phyloP scores from a whole-genome alignment of 2,888 invertebrate species.

The Drosophila dives region DNA sequence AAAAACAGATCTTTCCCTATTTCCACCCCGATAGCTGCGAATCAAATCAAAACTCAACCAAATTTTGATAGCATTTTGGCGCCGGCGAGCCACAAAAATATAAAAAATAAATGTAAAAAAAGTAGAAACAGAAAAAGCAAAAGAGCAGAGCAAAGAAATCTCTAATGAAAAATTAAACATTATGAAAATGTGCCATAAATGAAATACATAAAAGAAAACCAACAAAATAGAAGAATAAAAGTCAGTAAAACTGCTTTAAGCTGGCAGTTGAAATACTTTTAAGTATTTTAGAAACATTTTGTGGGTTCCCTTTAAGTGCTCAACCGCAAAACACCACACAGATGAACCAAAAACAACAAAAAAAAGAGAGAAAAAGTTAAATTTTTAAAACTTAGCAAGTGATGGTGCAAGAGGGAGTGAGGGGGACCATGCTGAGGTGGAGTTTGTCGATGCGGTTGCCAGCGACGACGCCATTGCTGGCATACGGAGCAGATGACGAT shows the following conservation, averaged over 20 bases:
- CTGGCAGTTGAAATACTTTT: conserved; percentile 27
- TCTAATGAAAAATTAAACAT: conserved; percentile 76
- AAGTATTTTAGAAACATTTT: conserved; percentile 39
- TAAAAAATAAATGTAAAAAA: not conserved
- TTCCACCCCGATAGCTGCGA: conserved; percentile 60
- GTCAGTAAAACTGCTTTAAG: conserved; percentile 45
- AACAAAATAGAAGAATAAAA: conserved; percentile 5
- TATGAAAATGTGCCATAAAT: conserved; percentile 60
- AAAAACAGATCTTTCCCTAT: conserved; percentile 17
- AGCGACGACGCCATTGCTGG: conserved; percentile 57
- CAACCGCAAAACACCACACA: conserved; percentile 78
- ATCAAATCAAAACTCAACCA: conserved; percentile 55
- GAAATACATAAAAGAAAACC: conserved; percentile 32
- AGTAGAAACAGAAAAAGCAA: not conserved
- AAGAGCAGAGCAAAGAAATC: conserved; percentile 48
- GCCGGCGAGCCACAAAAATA: conserved; percentile 36
- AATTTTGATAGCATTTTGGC: conserved; percentile 68
- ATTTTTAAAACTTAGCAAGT: conserved; percentile 69
- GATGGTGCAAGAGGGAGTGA: not conserved
- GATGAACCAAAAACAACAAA: conserved; percentile 55
- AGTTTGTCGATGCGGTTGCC: conserved; percentile 36
- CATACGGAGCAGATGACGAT: conserved; percentile 31
- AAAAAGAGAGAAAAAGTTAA: conserved; percentile 54
- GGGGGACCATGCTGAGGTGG: not conserved
- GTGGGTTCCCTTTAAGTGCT: conserved; percentile 65